Percentiles rank a stretch among this genome's conserved stretches.
These are phyloP conservation scores for Vandiemenella viatica DNA, from an alignment of 2,888 invertebrate species.

Conservation along the genomic window DNA sequence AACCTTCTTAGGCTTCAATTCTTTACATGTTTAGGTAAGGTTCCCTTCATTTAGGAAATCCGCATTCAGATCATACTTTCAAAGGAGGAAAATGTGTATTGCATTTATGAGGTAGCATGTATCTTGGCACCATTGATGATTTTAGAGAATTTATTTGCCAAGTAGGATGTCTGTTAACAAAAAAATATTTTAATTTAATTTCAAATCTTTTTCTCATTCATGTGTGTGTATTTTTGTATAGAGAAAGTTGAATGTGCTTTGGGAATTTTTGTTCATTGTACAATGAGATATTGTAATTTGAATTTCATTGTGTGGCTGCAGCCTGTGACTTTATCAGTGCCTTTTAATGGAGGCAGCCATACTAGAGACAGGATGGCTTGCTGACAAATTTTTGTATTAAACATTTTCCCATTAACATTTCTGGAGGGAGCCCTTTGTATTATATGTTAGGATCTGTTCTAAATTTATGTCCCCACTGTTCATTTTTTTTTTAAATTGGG, in stretches of 20 bases:
- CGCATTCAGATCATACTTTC: conserved; percentile 2
- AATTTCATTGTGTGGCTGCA: background rate
- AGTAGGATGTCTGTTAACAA: background rate
- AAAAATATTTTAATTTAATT: background rate
- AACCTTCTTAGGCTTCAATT: conserved; percentile 1
- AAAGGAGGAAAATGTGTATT: conserved; percentile 12
- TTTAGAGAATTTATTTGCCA: conserved; percentile 33
- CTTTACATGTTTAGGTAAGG: conserved; percentile 3
- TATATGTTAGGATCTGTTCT: too few relatives aligned
- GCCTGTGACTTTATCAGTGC: background rate
- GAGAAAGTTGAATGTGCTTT: background rate
- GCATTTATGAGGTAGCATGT: conserved; percentile 33
- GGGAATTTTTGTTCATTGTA: background rate
- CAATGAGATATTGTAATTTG: background rate
- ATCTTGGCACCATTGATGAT: conserved; percentile 38
- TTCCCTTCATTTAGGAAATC: conserved; percentile 4
- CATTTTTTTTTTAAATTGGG: too few relatives aligned
- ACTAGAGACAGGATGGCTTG: too few relatives aligned
- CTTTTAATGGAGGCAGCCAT: background rate
- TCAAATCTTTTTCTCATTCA: too few relatives aligned
- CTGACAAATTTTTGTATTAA: too few relatives aligned
- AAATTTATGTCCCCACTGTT: too few relatives aligned
- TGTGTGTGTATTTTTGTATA: background rate
- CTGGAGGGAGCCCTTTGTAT: too few relatives aligned
- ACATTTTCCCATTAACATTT: too few relatives aligned